Evolutionary conservation across 2,888 invertebrate species (phyloP).

Genomic region (Plebejus anna): DNA sequence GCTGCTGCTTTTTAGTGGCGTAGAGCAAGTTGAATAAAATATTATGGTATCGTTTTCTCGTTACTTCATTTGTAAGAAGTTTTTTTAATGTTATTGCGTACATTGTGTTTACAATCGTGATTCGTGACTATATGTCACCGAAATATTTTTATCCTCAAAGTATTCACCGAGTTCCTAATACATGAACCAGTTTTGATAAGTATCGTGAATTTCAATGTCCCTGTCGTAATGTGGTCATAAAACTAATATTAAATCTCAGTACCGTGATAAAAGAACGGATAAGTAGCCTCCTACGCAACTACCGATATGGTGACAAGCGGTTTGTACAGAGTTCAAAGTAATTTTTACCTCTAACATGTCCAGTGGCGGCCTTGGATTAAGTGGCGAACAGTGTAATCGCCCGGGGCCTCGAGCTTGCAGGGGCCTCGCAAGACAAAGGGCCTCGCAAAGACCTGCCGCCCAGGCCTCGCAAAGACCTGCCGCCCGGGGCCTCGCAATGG

Average conservation of each 20-base stretch:
- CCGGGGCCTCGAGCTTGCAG: too few relatives aligned
- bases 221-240: neutral
- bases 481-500: too few relatives aligned
- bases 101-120: neutral
- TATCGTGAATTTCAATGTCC: slow-evolving; percentile 11
- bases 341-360: too few relatives aligned
- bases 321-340: neutral
- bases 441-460: too few relatives aligned
- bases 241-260: neutral
- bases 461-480: too few relatives aligned
- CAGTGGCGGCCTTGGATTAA: too few relatives aligned
- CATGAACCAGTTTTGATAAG: slow-evolving; percentile 13
- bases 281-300: slow-evolving; percentile 5
- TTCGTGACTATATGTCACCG: neutral
- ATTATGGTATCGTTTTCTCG: too few relatives aligned
- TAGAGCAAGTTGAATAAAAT: too few relatives aligned
- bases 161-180: neutral
- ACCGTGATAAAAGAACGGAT: neutral
- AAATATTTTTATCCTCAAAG: neutral
- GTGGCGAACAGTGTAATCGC: too few relatives aligned
- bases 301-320: neutral
- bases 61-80: too few relatives aligned
- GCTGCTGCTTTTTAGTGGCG: too few relatives aligned
- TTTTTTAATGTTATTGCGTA: neutral
- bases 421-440: too few relatives aligned